Evolutionary conservation across 2,888 invertebrate species (phyloP).

Genomic region (Caenorhabditis doughertyi): DNA sequence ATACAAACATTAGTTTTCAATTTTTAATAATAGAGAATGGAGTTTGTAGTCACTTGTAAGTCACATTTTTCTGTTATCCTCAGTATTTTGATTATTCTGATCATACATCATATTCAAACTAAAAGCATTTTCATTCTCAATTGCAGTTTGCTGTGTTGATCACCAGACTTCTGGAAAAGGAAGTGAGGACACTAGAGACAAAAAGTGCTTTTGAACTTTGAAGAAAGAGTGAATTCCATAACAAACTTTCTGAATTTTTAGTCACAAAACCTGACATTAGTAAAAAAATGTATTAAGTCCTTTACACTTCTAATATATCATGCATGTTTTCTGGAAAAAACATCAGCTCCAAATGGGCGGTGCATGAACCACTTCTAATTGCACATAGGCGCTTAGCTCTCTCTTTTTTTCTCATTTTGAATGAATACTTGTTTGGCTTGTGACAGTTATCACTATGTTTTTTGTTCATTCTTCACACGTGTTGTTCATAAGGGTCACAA

Average conservation of each 20-base stretch:
- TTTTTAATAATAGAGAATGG: not conserved
- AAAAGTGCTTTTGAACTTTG: not conserved
- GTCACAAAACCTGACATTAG: too few species aligned
- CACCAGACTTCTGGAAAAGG: not conserved
- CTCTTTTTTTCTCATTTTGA: too few species aligned
- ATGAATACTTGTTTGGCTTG: too few species aligned
- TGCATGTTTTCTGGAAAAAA: not conserved
- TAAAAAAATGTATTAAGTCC: too few species aligned
- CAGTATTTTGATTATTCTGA: not conserved
- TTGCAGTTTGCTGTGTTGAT: not conserved
- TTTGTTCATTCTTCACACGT: too few species aligned
- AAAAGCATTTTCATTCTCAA: not conserved
- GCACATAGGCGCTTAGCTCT: not conserved
- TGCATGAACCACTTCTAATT: not conserved
- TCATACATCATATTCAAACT: conserved; percentile 8
- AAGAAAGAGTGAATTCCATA: too few species aligned
- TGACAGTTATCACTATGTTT: too few species aligned
- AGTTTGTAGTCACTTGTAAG: not conserved
- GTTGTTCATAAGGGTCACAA: too few species aligned
- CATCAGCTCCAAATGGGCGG: not conserved
- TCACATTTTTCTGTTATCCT: not conserved
- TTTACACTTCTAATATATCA: too few species aligned
- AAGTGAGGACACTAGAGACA: not conserved
- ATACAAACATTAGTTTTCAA: not conserved
- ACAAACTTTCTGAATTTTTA: not conserved